Base-by-base conservation (phyloP, 2,797 vertebrate species). In the Enteromius thamalakanensis region DNA sequence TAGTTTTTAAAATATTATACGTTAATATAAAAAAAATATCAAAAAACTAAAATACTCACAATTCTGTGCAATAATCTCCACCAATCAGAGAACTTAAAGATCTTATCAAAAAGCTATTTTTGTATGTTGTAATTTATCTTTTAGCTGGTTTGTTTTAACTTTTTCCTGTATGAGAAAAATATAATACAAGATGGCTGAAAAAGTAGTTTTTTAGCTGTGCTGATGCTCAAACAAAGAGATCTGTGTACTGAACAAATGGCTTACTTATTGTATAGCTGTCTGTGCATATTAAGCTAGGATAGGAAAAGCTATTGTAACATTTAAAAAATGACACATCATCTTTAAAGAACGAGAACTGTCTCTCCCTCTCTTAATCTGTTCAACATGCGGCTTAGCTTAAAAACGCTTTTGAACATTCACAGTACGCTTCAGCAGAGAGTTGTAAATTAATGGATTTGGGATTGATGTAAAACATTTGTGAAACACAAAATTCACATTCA, bases 341-440 rank as follows among this genome's bases (percentile, higher is more conserved):
- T 76, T 29, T 62, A 62, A 29, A 51, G 47, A 74, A 62, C 7
- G n/a, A 76, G 55, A 45, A 15, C 55, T 29, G 11, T 65, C 60
- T 49, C 26, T 67, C 60, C 40, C 45, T 15, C 53, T 76, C 2
- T 60, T 60, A 67, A 79, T 67, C 29, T 49, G 29, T 67, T 51
- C 29, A 67, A 51, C 67, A 34, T 65, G 19, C 0, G 1, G 19
- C 29, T 76, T 76, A 76, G 34, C 74, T 60, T 42, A 58, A 58
- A n/a, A 26, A 11, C 19, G 4, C 7, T 76, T 76, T 26, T 26
- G 37, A 37, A 76, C 37, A 34, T 79, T 15, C 71, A 53, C 6
- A 74, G 5, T 15, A 32, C 0, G 3, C 32, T 65, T 29, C 34
- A 65, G 42, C 49, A 34, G 6, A 65, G 60, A 78, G 32, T 32